phyloP scores from a whole-genome alignment of 2,888 invertebrate species.

The Cantharis nigra region DNA sequence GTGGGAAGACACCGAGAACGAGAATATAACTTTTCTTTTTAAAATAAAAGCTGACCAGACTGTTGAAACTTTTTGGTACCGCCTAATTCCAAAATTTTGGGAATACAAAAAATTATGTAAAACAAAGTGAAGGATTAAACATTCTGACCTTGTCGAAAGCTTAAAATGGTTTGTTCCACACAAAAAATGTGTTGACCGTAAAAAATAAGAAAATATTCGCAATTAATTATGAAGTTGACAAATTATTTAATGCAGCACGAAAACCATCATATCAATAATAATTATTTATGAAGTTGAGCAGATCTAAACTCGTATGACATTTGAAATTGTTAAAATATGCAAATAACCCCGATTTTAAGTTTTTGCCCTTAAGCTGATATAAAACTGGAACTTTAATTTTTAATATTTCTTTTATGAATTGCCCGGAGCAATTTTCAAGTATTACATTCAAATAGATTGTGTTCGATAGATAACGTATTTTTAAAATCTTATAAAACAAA shows the following conservation, averaged over 20 bases:
- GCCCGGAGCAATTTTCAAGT: constrained; percentile 24
- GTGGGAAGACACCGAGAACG: too few relatives aligned
- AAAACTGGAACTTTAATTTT: constrained; percentile 40
- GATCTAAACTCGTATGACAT: constrained; percentile 34
- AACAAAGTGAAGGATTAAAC: not conserved
- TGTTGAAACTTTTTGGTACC: not conserved
- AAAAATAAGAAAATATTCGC: not conserved
- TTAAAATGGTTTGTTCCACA: not conserved
- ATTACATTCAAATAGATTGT: constrained; percentile 12
- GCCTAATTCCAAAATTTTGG: not conserved
- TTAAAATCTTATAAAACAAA: constrained; percentile 29
- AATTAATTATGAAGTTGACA: not conserved
- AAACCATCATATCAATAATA: not conserved
- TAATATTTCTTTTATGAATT: constrained; percentile 42
- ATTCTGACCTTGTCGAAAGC: not conserved
- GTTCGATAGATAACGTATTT: constrained; percentile 39
- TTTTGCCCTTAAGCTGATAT: constrained; percentile 32
- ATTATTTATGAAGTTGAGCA: constrained; percentile 20
- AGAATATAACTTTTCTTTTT: too few relatives aligned
- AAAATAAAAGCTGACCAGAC: not conserved
- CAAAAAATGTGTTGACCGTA: not conserved
- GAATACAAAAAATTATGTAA: not conserved
- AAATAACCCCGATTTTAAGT: constrained; percentile 41
- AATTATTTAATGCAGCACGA: not conserved
- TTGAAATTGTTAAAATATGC: constrained; percentile 43